Evolutionary conservation across 2,888 invertebrate genomes (phyloP), one percentile per base, ranked within the genome.

Genomic region (Nipponacmea schrenckii): DNA sequence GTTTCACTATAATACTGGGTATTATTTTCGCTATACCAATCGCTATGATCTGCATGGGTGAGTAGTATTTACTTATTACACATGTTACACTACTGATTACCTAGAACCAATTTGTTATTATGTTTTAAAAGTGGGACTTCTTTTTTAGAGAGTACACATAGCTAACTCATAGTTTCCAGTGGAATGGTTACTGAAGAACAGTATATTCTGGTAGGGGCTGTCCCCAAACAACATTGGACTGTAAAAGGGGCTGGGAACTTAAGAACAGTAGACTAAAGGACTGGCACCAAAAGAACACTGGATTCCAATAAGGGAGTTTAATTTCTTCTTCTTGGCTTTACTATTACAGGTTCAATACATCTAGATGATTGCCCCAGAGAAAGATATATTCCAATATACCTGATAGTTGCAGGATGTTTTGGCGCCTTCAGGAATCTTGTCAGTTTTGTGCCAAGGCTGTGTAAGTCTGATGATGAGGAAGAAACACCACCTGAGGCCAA

Each of bases 301-400:
- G 50, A 62, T 45, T 14, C 44, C 24, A 10, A 45, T 63, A 12
- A 17, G 10, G 12, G n/a, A 39, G 66, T 15, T n/a, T 66, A 62
- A 15, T 48, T 1, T 71, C 15, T 67, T 48, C 24, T 65, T 12
- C n/a, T 46, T 68, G n/a, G n/a, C 7, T 8, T 39, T 39, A 5
- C 39, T 39, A 39, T 76, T 71, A 17, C 72, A 89, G 89, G 93
- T 67, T 90, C 91, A 39, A 85, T 92, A 62, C 92, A 93, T 87
- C 88, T 92, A 77, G 88, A 93, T 82, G 91, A 93, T 73, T 93
- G 93, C 85, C 92, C 92, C 1, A 91, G 91, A 80, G 92, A 92
- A 76, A 91, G 91, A 85, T 92, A 92, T 87, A 93, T 93, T 87
- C 93, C 93, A 39, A 91, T 93, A 68, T 93, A 93, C 87, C 90